Percentiles rank a stretch among this genome's conserved stretches.
phyloP scores from a whole-genome alignment of 92 coral and sea anemone genomes.

The Diadumene lineata region DNA sequence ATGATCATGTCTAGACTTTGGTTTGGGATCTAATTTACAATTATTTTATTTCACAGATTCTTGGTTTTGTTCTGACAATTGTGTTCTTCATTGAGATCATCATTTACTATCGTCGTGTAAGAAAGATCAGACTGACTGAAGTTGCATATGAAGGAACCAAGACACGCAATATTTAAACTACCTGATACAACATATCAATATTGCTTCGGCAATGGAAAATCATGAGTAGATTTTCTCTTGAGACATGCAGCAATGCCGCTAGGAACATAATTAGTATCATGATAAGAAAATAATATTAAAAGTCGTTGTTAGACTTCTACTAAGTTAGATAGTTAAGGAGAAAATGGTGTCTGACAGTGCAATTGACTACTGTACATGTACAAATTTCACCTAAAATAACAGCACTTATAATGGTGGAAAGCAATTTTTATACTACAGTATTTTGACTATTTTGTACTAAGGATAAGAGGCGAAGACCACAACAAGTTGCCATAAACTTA shows the following conservation, averaged over 20 bases:
- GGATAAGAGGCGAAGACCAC: too few relatives aligned
- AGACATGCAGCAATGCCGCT: background rate
- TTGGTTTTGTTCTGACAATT: slow-evolving; percentile 83
- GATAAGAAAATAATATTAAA: background rate
- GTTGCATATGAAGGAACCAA: slow-evolving; percentile 88
- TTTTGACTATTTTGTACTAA: too few relatives aligned
- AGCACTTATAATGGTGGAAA: too few relatives aligned
- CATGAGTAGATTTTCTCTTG: background rate
- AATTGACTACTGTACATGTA: too few relatives aligned
- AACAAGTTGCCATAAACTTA: too few relatives aligned
- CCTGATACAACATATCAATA: background rate
- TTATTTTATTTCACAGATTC: slow-evolving; percentile 47
- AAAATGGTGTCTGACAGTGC: too few relatives aligned
- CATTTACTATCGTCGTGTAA: slow-evolving; percentile 91
- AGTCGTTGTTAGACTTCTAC: too few relatives aligned
- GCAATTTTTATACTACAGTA: too few relatives aligned
- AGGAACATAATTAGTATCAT: too few relatives aligned
- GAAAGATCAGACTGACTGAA: slow-evolving; percentile 90
- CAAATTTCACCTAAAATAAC: too few relatives aligned
- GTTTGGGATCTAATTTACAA: background rate
- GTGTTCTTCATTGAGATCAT: slow-evolving; percentile 85
- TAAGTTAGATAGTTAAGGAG: too few relatives aligned
- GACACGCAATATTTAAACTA: slow-evolving; percentile 44
- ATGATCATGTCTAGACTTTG: too few relatives aligned
- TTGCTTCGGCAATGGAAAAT: background rate